Evolutionary conservation across 2,888 invertebrate species (phyloP), one percentile per base, ranked within the genome.

Genomic region (Callinectes sapidus): DNA sequence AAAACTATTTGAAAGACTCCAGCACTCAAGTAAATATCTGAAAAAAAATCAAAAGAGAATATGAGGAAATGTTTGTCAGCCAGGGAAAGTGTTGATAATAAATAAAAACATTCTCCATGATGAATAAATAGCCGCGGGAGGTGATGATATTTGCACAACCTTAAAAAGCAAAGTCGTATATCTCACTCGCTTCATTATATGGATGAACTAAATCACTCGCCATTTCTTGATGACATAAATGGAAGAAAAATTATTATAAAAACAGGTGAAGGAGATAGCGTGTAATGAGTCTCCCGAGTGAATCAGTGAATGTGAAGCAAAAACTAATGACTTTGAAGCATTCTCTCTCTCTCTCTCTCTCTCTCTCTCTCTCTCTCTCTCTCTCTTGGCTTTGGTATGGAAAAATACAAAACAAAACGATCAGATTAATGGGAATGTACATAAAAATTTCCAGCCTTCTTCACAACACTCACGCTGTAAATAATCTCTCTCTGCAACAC

Each of bases 281-380:
- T 61, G 61, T 18, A 61, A 61, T 61, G 2, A 61, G 23, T 18
- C 61, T 10, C 18, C 18, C 61, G 61, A 61, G 61, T 61, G 18
- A 61, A 61, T 23, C 61, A 18, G 18, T 61, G 61, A 18, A 61
- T 61, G 18, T 61, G 18, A 61, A 23, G 61, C 6, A 48, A 48
- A 48, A 48, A 5, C 3, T 0, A 48, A 48, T 48, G 48, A 23
- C 2, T 18, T 18, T 18, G 16, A 61, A 61, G 16, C 16, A 61
- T 61, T 61, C 18, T 28, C 71, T 61, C 61, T 16, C 61, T 61
- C 61, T 61, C 61, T 61, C 61, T 61, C 61, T 61, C 61, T 61
- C 61, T 61, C 61, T 61, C 61, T 61, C 61, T 61, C 61, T 61
- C 61, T 61, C 61, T 61, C 61, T 61, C 61, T 61, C 61, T 61